Evolutionary conservation across 2,797 vertebrate species (phyloP), one percentile per base, ranked within the genome.

Genomic region (Diplodus sargus): DNA sequence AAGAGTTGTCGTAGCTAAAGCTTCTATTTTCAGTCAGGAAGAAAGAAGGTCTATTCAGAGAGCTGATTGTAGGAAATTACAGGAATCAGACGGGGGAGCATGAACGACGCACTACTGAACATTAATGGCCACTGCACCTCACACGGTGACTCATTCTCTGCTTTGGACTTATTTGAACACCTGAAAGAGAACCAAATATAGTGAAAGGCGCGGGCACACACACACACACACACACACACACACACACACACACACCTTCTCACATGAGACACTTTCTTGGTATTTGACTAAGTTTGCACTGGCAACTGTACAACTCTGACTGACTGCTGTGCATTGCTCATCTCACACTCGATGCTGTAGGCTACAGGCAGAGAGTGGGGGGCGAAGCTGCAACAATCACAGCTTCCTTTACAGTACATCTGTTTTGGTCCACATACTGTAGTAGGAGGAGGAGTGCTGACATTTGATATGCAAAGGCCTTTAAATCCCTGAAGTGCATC

Each of bases 401-500:
- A 52, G 60, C 68, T 74, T 71, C 25, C 23, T 75, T 64, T 58
- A 47, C 56, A 73, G 70, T 86, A 61, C 75, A 77, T 90, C 87
- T 92, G 85, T 91, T 90, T 91, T 77, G 53, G 81, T 90, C 74
- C 73, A 85, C 69, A 77, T 58, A 9, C 34, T 34, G 34, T 34
- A 74, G 92, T 86, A 81, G 92, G 88, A 92, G 90, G 87, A 90
- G 77, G 80, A 88, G 82, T 75, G 7, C 78, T 91, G 86, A 86
- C 89, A 92, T 91, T 91, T 90, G 87, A 90, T 90, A 90, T 88
- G 88, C 86, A 90, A 92, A 91, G 78, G 79, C 76, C 70, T 73
- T 81, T 39, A 79, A 89, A 91, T 88, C 89, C 89, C 87, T 57
- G 28, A 58, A 84, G 75, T 82, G 74, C 78, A 74, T 88, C 73